Evolutionary conservation across 2,113 vertebrate genomes (phyloP), one percentile per base, ranked within the genome.

Genomic region (Sterrhoptilus dennistouni): DNA sequence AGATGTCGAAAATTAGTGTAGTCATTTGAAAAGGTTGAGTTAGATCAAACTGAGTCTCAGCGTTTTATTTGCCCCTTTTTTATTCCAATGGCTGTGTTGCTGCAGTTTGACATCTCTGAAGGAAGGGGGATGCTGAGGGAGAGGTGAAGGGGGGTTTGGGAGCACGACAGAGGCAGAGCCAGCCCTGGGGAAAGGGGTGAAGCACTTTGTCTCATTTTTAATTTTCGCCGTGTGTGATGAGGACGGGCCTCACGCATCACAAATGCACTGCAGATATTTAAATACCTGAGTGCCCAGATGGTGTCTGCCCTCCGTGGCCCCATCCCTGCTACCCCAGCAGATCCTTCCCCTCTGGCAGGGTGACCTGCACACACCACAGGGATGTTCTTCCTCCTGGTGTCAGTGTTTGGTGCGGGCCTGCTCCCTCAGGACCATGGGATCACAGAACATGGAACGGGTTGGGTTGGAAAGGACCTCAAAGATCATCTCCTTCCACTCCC

Each of bases 11-110:
- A 98, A 98, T 98, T 98, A 97, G 97, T 97, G 97, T 97, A 97
- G 97, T 83, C 97, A 96, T 98, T 97, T 97, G 98, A 97, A 98
- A 98, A 98, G 98, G 98, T 97, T 98, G 98, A 97, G 96, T 97
- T 97, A 90, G 95, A 98, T 96, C 96, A 96, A 97, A 97, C 91
- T 72, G 96, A 91, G 94, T 97, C 94, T 94, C 88, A 47, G 96
- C 70, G 0, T 96, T 97, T 97, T 95, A 95, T 93, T 75, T 96
- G 92, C 93, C 90, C 94, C 93, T 96, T 77, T 83, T 97, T 96
- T 84, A 97, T 94, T 91, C 76, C 75, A 96, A 96, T 54, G 74
- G 93, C 89, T 78, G 60, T 22, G 24, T 44, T 70, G 94, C 92
- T 88, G 20, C 22, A 40, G 65, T 60, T 84, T 1, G 8, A 19